phyloP scores from a whole-genome alignment of 2,113 vertebrate genomes.

The Oceanites oceanicus region DNA sequence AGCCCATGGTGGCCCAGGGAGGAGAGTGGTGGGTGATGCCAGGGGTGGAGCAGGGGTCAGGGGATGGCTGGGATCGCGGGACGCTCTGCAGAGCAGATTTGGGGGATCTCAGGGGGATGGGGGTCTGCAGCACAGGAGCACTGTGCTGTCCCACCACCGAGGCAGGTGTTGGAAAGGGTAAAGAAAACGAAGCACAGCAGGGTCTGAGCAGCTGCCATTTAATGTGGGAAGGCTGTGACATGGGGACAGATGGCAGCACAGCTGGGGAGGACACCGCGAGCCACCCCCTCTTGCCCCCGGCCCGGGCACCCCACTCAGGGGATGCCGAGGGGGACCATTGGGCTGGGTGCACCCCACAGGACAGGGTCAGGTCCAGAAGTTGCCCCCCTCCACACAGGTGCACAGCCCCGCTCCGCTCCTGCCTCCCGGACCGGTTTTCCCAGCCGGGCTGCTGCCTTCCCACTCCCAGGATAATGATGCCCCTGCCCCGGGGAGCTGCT shows the following conservation, averaged over 20 bases:
- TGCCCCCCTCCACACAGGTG: neutral
- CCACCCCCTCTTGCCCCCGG: neutral
- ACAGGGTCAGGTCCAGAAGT: neutral
- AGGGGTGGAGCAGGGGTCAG: neutral
- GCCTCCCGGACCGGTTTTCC: slow-evolving; percentile 47
- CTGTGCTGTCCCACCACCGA: accelerated
- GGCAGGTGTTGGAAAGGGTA: neutral
- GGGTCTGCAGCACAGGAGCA: neutral
- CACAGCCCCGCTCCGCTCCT: neutral
- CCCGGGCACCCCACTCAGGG: accelerated
- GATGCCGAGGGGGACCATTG: neutral
- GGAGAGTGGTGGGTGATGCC: neutral
- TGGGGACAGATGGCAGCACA: neutral
- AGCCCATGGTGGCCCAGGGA: accelerated
- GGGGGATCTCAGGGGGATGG: accelerated
- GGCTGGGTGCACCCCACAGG: neutral
- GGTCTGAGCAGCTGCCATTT: slow-evolving; percentile 26
- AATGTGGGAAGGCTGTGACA: neutral
- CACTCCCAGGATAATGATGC: slow-evolving; percentile 35
- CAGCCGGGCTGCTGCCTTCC: neutral
- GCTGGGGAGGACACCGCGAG: accelerated
- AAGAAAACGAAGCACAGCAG: neutral
- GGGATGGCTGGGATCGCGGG: accelerated
- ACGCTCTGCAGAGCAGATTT: neutral
- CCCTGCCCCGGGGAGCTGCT: neutral